Conservation (phyloP, 1,140 invertebrate genomes). For the Philotrypesis tridentata region DNA sequence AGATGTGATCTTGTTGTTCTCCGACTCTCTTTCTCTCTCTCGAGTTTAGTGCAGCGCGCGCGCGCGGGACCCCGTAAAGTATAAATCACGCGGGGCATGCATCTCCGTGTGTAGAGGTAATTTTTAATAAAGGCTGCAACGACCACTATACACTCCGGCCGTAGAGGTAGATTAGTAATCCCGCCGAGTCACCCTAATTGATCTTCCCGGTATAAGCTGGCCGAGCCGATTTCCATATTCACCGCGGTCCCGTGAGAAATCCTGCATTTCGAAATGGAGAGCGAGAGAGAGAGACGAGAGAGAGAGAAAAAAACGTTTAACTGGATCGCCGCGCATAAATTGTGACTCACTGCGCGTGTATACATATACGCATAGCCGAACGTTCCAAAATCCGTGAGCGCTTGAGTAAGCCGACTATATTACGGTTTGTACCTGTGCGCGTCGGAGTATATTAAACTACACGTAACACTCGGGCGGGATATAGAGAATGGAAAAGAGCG, state of each 20-base stretch:
- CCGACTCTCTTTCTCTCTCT: too few species aligned
- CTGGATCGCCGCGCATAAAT: background rate
- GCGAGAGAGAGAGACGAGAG: too few species aligned
- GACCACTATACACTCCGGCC: too few species aligned
- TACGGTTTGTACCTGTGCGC: too few species aligned
- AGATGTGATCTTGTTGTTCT: background rate
- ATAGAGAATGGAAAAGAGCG: background rate
- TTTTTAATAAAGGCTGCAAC: background rate
- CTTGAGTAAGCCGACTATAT: too few species aligned
- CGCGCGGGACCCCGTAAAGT: background rate
- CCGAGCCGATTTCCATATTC: background rate
- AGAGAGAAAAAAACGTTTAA: too few species aligned
- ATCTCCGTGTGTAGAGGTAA: background rate
- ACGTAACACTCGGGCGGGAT: too few species aligned
- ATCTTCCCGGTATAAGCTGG: conserved; percentile 6
- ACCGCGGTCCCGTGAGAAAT: background rate
- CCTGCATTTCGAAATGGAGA: background rate
- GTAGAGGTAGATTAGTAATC: background rate
- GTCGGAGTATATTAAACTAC: too few species aligned
- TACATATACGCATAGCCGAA: too few species aligned
- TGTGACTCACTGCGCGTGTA: background rate
- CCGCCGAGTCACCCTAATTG: background rate
- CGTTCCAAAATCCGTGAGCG: background rate
- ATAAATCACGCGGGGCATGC: background rate
- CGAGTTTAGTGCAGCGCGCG: background rate